Conservation (phyloP, 2,888 invertebrate genomes). For the Carpatolechia fugitivella region DNA sequence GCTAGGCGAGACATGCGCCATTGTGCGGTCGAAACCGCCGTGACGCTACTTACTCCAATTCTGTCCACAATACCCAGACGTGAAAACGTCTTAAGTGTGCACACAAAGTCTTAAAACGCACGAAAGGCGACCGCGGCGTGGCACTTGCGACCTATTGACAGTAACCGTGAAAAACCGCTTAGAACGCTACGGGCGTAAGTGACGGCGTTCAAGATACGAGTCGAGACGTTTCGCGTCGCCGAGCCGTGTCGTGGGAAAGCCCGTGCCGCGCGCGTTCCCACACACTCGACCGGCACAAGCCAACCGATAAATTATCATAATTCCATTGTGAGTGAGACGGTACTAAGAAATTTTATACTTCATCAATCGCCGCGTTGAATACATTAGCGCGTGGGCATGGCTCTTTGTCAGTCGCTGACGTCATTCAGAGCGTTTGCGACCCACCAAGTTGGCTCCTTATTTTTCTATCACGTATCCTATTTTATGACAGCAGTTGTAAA, state of each 20-base stretch:
- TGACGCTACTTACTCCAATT: slow-evolving; percentile 80
- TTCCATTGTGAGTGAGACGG: slow-evolving; percentile 79
- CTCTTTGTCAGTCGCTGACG: slow-evolving; percentile 62
- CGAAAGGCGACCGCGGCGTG: slow-evolving; percentile 37
- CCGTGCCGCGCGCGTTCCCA: slow-evolving; percentile 79
- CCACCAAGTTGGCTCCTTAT: slow-evolving; percentile 41
- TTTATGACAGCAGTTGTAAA: slow-evolving; percentile 52
- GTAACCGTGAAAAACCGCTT: slow-evolving; percentile 23
- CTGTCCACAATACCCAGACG: slow-evolving; percentile 55
- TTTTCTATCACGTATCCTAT: slow-evolving; percentile 52
- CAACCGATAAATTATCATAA: slow-evolving; percentile 80
- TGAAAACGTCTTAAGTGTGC: slow-evolving; percentile 55
- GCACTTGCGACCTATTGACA: slow-evolving; percentile 49
- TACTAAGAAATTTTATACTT: slow-evolving; percentile 80
- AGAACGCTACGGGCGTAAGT: slow-evolving; percentile 52
- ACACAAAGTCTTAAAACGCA: slow-evolving; percentile 38
- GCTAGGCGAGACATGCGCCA: slow-evolving; percentile 72
- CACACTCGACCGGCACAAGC: slow-evolving; percentile 79
- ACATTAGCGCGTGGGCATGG: slow-evolving; percentile 74
- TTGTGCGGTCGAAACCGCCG: slow-evolving; percentile 76
- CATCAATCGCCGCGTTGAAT: slow-evolving; percentile 78
- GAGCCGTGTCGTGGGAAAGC: slow-evolving; percentile 72
- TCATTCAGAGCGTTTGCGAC: slow-evolving; percentile 34
- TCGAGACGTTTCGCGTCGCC: slow-evolving; percentile 54
- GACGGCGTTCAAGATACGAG: slow-evolving; percentile 34